These are phyloP conservation scores for Periphyllus acericola DNA, from an alignment of 2,888 invertebrate genomes.

Conservation along the genomic window DNA sequence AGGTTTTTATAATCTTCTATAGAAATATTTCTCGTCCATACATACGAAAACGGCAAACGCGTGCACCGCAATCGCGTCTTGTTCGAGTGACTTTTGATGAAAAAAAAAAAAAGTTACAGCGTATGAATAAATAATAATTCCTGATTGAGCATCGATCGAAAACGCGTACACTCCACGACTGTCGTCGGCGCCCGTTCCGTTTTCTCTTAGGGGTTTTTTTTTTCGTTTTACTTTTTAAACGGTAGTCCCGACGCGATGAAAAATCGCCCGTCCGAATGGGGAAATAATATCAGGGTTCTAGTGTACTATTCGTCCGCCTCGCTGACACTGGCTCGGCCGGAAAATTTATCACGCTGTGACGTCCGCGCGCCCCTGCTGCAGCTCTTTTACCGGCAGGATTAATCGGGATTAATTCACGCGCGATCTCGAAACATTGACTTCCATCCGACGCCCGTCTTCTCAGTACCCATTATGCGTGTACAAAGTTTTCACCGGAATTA, in stretches of 20 bases:
- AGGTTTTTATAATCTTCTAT: no score
- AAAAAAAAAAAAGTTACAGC: no score
- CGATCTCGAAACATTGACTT: not conserved
- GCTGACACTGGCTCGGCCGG: not conserved
- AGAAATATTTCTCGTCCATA: no score
- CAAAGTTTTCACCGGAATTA: no score
- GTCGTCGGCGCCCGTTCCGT: not conserved
- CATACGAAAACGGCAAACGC: no score
- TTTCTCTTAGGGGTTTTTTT: not conserved
- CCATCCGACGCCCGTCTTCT: no score
- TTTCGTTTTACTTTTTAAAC: not conserved
- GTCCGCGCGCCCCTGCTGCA: not conserved
- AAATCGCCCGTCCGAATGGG: not conserved
- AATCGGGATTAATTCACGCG: not conserved
- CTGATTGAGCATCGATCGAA: not conserved
- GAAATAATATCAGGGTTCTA: not conserved
- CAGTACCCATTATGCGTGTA: no score
- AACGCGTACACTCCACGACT: not conserved
- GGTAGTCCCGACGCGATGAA: not conserved
- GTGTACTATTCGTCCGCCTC: not conserved
- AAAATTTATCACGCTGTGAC: not conserved
- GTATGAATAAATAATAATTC: no score
- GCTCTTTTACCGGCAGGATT: not conserved
- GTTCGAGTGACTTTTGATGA: no score
- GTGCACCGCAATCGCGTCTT: no score